Conservation (phyloP, 2,797 vertebrate species). For the Chaetodon trifasciatus region DNA sequence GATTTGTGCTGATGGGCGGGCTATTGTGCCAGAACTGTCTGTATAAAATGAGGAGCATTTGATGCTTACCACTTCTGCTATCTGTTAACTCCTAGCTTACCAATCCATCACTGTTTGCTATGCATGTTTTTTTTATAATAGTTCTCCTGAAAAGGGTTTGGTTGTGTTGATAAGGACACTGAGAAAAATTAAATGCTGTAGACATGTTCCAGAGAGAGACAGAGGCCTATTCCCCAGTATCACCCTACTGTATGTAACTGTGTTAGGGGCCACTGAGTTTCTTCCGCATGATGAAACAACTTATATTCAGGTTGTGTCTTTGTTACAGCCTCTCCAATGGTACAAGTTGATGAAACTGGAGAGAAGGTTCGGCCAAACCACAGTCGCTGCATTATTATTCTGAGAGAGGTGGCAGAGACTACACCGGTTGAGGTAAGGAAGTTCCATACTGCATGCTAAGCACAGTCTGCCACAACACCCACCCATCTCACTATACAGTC, state of each 20-base stretch:
- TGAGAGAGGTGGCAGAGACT: conserved; percentile 96
- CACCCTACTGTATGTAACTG: neutral
- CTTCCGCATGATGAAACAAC: neutral
- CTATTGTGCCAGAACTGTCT: neutral
- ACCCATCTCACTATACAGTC: conserved; percentile 2
- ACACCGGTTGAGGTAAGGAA: conserved; percentile 94
- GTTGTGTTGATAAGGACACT: conserved; percentile 7
- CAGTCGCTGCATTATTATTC: conserved; percentile 97
- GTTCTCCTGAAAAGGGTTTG: neutral
- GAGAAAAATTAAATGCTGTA: neutral
- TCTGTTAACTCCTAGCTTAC: neutral
- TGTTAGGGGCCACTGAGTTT: neutral
- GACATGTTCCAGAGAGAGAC: too few species aligned
- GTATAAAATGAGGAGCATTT: neutral
- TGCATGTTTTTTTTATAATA: neutral
- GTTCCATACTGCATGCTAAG: neutral
- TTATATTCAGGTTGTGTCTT: conserved; percentile 6
- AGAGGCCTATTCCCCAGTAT: neutral
- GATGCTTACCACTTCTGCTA: neutral
- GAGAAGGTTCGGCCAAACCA: conserved; percentile 98
- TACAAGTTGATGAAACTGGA: conserved; percentile 96
- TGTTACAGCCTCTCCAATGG: conserved; percentile 91
- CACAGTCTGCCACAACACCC: neutral
- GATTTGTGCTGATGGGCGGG: neutral
- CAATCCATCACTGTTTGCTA: neutral